Base-by-base conservation (phyloP, 2,888 invertebrate species). In the Onchidella celtica region DNA sequence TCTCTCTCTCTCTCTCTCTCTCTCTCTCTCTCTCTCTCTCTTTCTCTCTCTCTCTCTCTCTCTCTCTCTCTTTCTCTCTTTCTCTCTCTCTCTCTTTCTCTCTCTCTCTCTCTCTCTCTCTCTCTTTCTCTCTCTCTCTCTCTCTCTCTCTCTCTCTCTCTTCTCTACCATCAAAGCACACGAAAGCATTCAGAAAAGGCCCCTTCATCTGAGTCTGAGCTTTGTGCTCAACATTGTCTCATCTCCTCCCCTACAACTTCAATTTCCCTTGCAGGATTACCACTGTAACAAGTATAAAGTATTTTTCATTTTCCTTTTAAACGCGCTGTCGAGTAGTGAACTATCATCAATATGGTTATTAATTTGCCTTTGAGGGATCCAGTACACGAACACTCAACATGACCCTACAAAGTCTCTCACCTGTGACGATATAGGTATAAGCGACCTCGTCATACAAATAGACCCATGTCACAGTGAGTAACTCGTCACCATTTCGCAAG, bases 401-500 rank as follows among this genome's bases (percentile, higher is more conserved):
- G n/a, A n/a, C n/a, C n/a, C n/a, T n/a, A 6, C 27, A 61, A 27
- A 27, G 11, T 32, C 36, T 57, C 66, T 70, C 11, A 78, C 69
- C 69, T 4, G 63, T 70, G 17, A 78, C 84, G 57, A 84, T 73
- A 66, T 79, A 76, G 69, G 82, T 75, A 79, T 84, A 85, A 14
- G 66, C 36, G 21, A 70, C 70, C 55, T 72, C 76, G 34, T 81
- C n/a, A 6, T 82, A 79, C 72, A 76, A 69, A 24, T 79, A 72
- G 21, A 81, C 47, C 74, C 66, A 72, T 24, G 61, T 70, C 24
- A 70, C 38, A 2, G 77, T 68, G 17, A 59, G 38, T 63, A 55
- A 65, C 65, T 69, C n/a, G 17, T 72, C 40, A 1, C 55, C 72
- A 14, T 9, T 40, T 32, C 32, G 59, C 29, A 47, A 17, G 6